Conservation (phyloP, 2,113 vertebrate genomes). For the Prionailurus bengalensis region DNA sequence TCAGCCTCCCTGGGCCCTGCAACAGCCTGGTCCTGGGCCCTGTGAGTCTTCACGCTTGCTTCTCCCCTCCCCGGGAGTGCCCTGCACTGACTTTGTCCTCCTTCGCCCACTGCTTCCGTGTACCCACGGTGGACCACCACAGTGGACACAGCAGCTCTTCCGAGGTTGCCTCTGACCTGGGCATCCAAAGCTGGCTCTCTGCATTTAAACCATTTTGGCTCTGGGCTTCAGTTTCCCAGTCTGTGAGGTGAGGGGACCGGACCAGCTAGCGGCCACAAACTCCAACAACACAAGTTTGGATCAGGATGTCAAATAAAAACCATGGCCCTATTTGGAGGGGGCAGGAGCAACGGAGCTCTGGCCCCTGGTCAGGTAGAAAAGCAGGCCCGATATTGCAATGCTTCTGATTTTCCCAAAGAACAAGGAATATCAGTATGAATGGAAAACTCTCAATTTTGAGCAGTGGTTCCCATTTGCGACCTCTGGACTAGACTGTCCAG, state of each 20-base stretch:
- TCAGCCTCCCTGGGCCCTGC: background rate
- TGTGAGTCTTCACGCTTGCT: background rate
- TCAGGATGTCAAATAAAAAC: background rate
- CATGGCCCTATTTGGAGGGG: background rate
- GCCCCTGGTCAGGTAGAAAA: background rate
- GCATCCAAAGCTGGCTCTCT: background rate
- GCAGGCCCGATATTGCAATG: background rate
- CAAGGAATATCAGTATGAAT: background rate
- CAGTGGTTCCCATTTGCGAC: background rate
- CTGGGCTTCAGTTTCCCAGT: background rate
- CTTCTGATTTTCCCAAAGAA: background rate
- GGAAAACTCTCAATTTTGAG: background rate
- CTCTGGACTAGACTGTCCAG: background rate
- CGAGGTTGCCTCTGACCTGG: background rate
- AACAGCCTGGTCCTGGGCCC: no score
- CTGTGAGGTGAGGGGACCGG: background rate
- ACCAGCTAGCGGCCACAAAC: background rate
- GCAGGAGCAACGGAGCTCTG: no score
- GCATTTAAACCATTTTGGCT: background rate
- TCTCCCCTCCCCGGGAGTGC: background rate
- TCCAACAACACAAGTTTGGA: fast-evolving
- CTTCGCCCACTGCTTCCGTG: background rate
- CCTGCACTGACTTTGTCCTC: background rate
- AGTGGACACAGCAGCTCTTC: background rate
- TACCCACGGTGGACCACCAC: background rate